Percentiles rank a stretch among this genome's conserved stretches.
Evolutionary conservation across 2,113 vertebrate genomes (phyloP).

Genomic region (Tupaia chinensis): DNA sequence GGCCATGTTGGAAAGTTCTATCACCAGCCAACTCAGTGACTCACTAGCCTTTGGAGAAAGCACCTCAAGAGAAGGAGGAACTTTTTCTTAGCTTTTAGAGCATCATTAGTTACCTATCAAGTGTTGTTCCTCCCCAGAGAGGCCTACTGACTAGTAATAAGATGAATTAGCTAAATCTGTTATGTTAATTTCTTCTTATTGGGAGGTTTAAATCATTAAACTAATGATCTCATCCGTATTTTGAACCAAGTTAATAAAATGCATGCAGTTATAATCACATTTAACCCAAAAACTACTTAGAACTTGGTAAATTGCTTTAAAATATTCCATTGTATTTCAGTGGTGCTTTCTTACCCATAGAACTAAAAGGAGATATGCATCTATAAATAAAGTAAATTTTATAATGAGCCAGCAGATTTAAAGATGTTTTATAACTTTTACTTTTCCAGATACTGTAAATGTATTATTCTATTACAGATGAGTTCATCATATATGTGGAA

Average conservation of each 20-base stretch:
- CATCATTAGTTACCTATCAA: constrained; percentile 63
- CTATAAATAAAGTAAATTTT: constrained; percentile 26
- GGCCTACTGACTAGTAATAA: constrained; percentile 37
- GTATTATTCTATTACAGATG: neutral
- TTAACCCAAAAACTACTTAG: constrained; percentile 30
- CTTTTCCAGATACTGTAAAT: neutral
- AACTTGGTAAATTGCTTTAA: constrained; percentile 60
- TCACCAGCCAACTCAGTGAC: neutral
- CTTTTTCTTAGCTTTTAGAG: neutral
- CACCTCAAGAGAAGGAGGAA: neutral
- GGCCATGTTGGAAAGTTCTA: neutral
- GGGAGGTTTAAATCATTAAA: constrained; percentile 67
- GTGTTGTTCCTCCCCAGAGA: constrained; percentile 51
- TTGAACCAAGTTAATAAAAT: constrained; percentile 73
- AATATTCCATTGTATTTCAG: constrained; percentile 49
- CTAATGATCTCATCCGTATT: constrained; percentile 72
- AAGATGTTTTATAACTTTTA: constrained; percentile 5
- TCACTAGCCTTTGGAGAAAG: neutral
- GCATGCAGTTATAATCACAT: constrained; percentile 45
- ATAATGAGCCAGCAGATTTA: constrained; percentile 30
- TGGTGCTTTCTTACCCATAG: neutral
- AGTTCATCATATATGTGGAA: neutral
- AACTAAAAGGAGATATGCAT: neutral
- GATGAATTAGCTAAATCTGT: constrained; percentile 66
- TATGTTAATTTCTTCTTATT: constrained; percentile 63